A percentile compares a stretch with the other conserved stretches of the same genome.
These are phyloP conservation scores for Blera fallax DNA, from an alignment of 2,888 invertebrate genomes.

Conservation along the genomic window DNA sequence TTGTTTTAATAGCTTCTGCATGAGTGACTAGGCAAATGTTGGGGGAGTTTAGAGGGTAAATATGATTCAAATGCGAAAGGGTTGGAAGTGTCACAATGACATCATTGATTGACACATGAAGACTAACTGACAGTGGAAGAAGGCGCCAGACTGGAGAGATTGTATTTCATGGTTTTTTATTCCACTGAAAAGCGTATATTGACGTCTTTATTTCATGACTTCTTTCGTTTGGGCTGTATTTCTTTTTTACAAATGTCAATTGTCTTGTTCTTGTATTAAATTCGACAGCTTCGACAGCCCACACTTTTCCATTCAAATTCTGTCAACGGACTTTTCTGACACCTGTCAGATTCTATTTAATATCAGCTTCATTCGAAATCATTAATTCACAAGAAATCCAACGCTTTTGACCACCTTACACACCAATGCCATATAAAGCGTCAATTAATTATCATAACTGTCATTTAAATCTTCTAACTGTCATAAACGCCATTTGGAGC, in stretches of 20 bases:
- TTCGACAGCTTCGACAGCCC: not conserved
- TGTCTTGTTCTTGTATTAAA: not conserved
- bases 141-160: not conserved
- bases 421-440: not conserved
- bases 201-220: no score
- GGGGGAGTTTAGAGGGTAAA: not conserved
- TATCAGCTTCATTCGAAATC: not conserved
- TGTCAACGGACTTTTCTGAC: not conserved
- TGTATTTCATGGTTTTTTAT: no score
- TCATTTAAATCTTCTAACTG: not conserved
- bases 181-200: no score
- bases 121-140: not conserved
- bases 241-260: no score
- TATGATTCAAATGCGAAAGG: not conserved
- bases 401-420: not conserved
- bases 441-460: constrained; percentile 11
- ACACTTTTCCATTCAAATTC: no score
- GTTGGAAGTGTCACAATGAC: constrained; percentile 16
- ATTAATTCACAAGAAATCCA: not conserved
- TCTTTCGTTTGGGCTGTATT: no score
- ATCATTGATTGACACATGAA: not conserved
- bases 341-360: constrained; percentile 3
- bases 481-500: constrained; percentile 7
- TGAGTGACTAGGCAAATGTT: constrained; percentile 6
- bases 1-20: constrained; percentile 46